These are phyloP conservation scores for Megalops atlanticus DNA, from an alignment of 2,113 vertebrate species.

Conservation along the genomic window DNA sequence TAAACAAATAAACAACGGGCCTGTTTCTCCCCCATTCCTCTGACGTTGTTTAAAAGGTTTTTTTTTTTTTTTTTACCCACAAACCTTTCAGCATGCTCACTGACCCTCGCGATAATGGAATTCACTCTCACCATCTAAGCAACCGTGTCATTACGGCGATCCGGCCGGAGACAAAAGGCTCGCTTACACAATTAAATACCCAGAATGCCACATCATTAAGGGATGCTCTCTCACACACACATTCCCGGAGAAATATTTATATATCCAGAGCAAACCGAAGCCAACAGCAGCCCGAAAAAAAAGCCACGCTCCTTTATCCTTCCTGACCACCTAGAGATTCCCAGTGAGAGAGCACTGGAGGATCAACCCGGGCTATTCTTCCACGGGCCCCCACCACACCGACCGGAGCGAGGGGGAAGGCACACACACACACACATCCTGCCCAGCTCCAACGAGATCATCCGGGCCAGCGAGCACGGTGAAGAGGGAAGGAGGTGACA, in stretches of 20 bases:
- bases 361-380: conserved; percentile 60
- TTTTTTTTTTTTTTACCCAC: conserved; percentile 3
- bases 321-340: conserved; percentile 69
- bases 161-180: conserved; percentile 29
- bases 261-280: conserved; percentile 47
- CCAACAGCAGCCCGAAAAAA: conserved; percentile 45
- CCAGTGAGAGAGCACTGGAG: conserved; percentile 55
- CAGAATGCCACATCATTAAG: conserved; percentile 41
- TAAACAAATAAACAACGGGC: not conserved
- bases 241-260: not conserved
- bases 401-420: conserved; percentile 52
- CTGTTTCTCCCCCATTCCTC: not conserved
- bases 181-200: conserved; percentile 25
- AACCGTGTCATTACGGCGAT: conserved; percentile 17
- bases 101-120: conserved; percentile 39
- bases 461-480: conserved; percentile 73
- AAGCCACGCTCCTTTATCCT: conserved; percentile 58
- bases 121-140: conserved; percentile 51
- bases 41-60: conserved; percentile 25
- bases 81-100: conserved; percentile 31
- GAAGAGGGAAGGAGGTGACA: conserved; percentile 55
- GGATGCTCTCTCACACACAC: conserved; percentile 43
- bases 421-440: conserved; percentile 66
- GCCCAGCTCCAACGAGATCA: conserved; percentile 73
- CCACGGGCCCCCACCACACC: conserved; percentile 53